Conservation (phyloP, 1,140 invertebrate species). For the Caenorhabditis elegans region DNA sequence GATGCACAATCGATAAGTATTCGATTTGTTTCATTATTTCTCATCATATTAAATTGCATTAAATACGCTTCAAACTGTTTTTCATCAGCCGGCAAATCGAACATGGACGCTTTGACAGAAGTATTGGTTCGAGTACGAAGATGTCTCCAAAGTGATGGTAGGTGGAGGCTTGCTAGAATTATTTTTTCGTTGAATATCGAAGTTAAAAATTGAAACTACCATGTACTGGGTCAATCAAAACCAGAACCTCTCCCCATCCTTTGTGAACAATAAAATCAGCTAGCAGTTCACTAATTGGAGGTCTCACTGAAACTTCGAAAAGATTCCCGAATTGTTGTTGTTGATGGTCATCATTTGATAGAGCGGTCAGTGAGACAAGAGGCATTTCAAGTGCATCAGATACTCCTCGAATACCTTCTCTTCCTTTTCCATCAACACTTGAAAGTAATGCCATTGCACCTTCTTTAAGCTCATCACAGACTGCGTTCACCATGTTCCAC, state of each 20-base stretch:
- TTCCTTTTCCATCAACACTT: conserved; percentile 40
- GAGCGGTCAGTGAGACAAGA: conserved; percentile 33
- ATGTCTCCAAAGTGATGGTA: conserved; percentile 39
- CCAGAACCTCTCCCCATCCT: conserved; percentile 60
- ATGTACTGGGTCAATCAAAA: conserved; percentile 59
- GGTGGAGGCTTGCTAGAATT: conserved; percentile 25
- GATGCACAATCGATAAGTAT: conserved; percentile 54
- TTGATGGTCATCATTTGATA: not conserved
- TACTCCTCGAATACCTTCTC: conserved; percentile 24
- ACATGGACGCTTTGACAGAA: conserved; percentile 57
- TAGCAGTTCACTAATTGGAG: conserved; percentile 58
- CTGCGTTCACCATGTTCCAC: conserved; percentile 30
- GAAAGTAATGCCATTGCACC: conserved; percentile 41
- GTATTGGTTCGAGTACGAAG: conserved; percentile 46
- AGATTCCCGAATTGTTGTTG: conserved; percentile 12
- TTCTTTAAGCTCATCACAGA: conserved; percentile 44
- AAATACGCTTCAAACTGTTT: conserved; percentile 61
- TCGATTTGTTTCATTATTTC: conserved; percentile 40
- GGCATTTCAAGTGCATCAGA: conserved; percentile 41
- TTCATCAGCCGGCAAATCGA: conserved; percentile 56
- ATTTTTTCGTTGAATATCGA: not conserved
- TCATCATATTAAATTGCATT: conserved; percentile 36
- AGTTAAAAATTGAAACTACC: not conserved
- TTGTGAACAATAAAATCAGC: conserved; percentile 65
- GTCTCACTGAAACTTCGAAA: conserved; percentile 64